Evolutionary conservation across 1,140 invertebrate genomes (phyloP).

Genomic region (Brachionus sp.): DNA sequence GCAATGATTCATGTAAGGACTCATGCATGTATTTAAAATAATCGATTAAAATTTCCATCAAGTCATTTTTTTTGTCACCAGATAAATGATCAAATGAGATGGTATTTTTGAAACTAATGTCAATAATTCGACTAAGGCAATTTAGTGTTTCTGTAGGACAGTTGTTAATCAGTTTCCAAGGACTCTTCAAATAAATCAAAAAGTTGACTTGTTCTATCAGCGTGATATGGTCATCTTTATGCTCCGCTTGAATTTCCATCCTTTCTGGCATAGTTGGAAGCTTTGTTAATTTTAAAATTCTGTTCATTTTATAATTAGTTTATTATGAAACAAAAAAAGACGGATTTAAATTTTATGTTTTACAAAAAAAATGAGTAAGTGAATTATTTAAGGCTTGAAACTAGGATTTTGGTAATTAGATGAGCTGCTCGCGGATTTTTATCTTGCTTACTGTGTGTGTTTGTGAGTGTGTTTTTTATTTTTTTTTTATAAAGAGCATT

Average conservation of each 20-base stretch:
- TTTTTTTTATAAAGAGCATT: not conserved
- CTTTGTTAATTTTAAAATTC: constrained; percentile 17
- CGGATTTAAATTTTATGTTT: not conserved
- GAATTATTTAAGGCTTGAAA: not conserved
- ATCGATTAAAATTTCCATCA: constrained; percentile 39
- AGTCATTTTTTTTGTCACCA: not conserved
- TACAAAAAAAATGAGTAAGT: not conserved
- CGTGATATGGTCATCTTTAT: not conserved
- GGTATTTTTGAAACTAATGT: constrained; percentile 11
- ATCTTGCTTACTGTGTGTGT: not conserved
- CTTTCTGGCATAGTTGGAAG: not conserved
- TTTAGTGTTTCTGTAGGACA: constrained; percentile 21
- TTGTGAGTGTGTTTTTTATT: not conserved
- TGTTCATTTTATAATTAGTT: constrained; percentile 21
- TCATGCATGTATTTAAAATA: constrained; percentile 41
- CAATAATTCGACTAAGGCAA: constrained; percentile 3
- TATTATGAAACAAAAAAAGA: not conserved
- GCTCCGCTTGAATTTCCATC: not conserved
- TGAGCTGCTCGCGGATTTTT: not conserved
- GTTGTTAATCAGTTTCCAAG: constrained; percentile 31
- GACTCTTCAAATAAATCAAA: constrained; percentile 32
- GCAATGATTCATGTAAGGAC: constrained; percentile 1
- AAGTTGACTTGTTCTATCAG: constrained; percentile 28
- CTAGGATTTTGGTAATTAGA: not conserved
- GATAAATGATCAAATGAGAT: not conserved